Base-by-base conservation (phyloP, 2,888 invertebrate genomes). In the Pandemis cinnamomeana region DNA sequence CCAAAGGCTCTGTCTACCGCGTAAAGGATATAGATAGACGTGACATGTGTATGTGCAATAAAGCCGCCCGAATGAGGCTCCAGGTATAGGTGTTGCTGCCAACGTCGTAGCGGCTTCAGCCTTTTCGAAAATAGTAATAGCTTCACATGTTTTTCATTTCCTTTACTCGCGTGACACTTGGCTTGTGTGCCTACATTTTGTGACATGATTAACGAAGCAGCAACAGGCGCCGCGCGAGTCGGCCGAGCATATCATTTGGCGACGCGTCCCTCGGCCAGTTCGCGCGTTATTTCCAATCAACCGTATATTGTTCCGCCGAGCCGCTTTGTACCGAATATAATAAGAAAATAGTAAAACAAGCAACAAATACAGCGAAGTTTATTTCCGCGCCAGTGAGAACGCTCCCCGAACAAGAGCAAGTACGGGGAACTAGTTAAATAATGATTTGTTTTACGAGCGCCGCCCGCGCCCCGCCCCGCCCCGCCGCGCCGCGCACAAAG, bases 381-480 rank as follows among this genome's bases (percentile, higher is more conserved):
- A 72, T 63, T 69, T 69, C 68, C 58, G 63, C 72, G 13, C 55
- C 72, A 68, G 48, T 48, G 71, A 66, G 20, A 67, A 15, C 61
- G 66, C 71, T 48, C 61, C 41, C 46, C 71, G 27, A 36, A 36
- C 4, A 36, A 36, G 27, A 72, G 62, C 27, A 58, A 66, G 20
- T 48, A 51, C 51, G n/a, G 51, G 68, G 71, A 71, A 64, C 70
- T 61, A 72, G 73, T 66, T 71, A 77, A 79, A 78, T 78, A 81
- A 81, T 77, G 77, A 79, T 77, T 77, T 76, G 77, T 76, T 76
- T 77, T 77, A 76, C 75, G 78, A 76, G 61, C 71, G 60, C 72
- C 60, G n/a, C 66, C 66, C 20, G 20, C 20, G 20, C 20, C 20
- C 20, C 20, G 20, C 64, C 71, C 61, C 77, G 61, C 61, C 36